Conservation (phyloP, 53 echinoderm and acorn worm genomes). For the Holothuria leucospilota region DNA sequence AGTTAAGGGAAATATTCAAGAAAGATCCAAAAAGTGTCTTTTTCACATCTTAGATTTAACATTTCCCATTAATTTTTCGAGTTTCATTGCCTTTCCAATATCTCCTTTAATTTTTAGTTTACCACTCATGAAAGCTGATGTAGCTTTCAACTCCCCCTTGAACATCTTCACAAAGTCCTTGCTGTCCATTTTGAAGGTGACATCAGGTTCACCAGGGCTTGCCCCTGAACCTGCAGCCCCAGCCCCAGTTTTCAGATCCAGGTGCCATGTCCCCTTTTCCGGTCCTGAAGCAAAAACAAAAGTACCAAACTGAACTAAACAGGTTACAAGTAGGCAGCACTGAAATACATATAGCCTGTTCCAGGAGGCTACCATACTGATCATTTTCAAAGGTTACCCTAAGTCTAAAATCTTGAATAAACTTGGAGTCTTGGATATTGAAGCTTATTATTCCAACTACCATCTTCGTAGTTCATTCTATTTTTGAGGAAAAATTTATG, state of each 20-base stretch:
- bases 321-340: too few species aligned
- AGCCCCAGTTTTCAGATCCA: constrained; percentile 84
- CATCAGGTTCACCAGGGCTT: constrained; percentile 69
- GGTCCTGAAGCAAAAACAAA: constrained; percentile 55
- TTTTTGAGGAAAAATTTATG: too few species aligned
- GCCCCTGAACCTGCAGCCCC: constrained; percentile 74
- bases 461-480: too few species aligned
- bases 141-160: constrained; percentile 86
- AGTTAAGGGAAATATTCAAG: too few species aligned
- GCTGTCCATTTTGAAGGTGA: constrained; percentile 88
- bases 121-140: constrained; percentile 93
- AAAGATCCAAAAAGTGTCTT: background rate
- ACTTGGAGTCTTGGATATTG: too few species aligned
- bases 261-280: constrained; percentile 77
- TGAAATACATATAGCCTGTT: too few species aligned
- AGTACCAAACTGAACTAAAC: background rate
- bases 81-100: constrained; percentile 96
- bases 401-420: too few species aligned
- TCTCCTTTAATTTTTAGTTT: constrained; percentile 98
- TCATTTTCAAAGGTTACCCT: too few species aligned
- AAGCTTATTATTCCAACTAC: too few species aligned
- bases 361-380: too few species aligned
- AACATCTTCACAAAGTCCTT: constrained; percentile 94
- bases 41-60: constrained; percentile 77
- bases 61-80: constrained; percentile 86